phyloP scores from a whole-genome alignment of 2,888 invertebrate genomes.

The Melikaiella ostensackeni region DNA sequence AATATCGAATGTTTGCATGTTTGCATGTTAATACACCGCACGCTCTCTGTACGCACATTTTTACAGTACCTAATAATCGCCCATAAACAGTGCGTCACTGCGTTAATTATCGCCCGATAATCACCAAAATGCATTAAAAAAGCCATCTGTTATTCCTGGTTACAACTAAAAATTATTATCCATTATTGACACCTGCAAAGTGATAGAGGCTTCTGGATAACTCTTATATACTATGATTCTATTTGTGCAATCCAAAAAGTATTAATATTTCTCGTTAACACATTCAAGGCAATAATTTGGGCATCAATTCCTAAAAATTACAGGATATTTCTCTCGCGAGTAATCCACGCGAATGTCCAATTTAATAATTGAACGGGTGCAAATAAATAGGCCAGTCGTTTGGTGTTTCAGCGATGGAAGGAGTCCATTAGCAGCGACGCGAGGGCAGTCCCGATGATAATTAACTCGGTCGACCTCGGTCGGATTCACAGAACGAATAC shows the following conservation, averaged over 20 bases:
- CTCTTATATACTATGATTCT: not conserved
- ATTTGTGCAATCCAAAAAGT: not conserved
- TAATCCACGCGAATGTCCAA: slow-evolving; percentile 15
- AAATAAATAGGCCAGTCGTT: slow-evolving; percentile 37
- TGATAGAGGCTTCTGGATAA: not conserved
- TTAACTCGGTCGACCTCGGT: slow-evolving; percentile 60
- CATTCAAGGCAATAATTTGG: not conserved
- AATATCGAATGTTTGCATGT: too few relatives aligned
- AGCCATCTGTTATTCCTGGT: not conserved
- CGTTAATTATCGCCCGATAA: slow-evolving; percentile 55
- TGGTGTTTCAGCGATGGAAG: slow-evolving; percentile 44
- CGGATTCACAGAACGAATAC: slow-evolving; percentile 57
- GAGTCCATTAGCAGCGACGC: slow-evolving; percentile 64
- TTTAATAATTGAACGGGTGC: slow-evolving; percentile 33
- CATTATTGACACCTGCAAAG: not conserved
- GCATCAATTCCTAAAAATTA: slow-evolving; percentile 32
- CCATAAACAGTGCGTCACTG: slow-evolving; percentile 64
- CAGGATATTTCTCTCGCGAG: slow-evolving; percentile 19
- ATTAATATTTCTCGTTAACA: not conserved
- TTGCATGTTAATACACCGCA: slow-evolving; percentile 70
- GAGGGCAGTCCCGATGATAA: slow-evolving; percentile 62
- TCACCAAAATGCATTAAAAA: not conserved
- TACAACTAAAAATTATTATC: not conserved
- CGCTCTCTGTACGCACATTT: slow-evolving; percentile 56
- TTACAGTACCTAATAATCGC: slow-evolving; percentile 66